These are phyloP conservation scores for Heliocidaris erythrogramma DNA, from an alignment of 35 echinoderm and acorn worm species.

Conservation along the genomic window DNA sequence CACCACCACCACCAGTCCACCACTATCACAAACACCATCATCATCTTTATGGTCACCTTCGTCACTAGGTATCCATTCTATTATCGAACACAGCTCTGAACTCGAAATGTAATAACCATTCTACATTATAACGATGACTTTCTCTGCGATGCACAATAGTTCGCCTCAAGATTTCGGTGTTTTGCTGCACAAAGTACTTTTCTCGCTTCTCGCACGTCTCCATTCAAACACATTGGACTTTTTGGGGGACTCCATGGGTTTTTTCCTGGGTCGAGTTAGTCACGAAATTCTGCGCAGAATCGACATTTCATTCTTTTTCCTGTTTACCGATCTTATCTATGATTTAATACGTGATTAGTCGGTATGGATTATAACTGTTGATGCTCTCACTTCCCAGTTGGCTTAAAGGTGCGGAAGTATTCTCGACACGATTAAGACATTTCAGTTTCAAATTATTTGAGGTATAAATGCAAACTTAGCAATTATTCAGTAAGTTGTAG, in stretches of 20 bases:
- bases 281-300: not conserved
- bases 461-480: not conserved
- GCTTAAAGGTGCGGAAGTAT: not conserved
- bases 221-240: not conserved
- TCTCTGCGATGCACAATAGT: too few species aligned
- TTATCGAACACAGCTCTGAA: too few species aligned
- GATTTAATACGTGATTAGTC: not conserved
- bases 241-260: not conserved
- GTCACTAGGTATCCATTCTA: not conserved
- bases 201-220: not conserved
- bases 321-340: not conserved
- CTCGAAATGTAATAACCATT: too few species aligned
- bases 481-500: not conserved
- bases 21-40: not conserved
- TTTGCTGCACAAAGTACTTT: not conserved
- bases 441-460: conserved; percentile 26
- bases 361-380: not conserved
- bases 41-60: not conserved
- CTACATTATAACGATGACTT: too few species aligned
- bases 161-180: not conserved
- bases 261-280: not conserved
- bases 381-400: not conserved
- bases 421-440: not conserved
- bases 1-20: not conserved
- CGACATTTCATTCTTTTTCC: not conserved